These are phyloP conservation scores for Deladenus siricidicola DNA, from an alignment of 2,888 invertebrate genomes.

Conservation along the genomic window DNA sequence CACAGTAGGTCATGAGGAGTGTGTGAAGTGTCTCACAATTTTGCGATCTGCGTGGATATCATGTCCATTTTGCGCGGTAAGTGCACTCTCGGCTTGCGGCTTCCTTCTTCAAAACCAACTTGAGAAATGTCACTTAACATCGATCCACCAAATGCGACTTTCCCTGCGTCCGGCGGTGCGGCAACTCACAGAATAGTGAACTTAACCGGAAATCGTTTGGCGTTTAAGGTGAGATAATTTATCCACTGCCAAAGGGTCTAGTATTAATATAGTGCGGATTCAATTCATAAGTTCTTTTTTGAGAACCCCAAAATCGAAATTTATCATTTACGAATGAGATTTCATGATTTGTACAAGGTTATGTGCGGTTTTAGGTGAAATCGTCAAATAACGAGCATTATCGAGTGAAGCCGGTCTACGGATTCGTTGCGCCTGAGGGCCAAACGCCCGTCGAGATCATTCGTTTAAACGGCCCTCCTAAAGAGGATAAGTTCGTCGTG, in stretches of 20 bases:
- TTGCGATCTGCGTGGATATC: no score
- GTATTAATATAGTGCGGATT: background rate
- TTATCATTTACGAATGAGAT: background rate
- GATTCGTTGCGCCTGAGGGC: conserved; percentile 15
- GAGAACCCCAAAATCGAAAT: background rate
- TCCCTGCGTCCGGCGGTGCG: conserved; percentile 39
- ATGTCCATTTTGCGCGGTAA: no score
- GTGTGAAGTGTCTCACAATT: no score
- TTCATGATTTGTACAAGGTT: background rate
- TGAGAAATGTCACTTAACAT: conserved; percentile 12
- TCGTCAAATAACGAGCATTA: conserved; percentile 20
- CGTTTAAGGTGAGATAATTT: conserved; percentile 33
- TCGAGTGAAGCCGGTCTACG: conserved; percentile 20
- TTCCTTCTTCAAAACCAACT: no score
- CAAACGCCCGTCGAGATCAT: conserved; percentile 13
- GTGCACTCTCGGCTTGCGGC: no score
- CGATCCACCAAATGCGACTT: conserved; percentile 34
- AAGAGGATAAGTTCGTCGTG: conserved; percentile 30
- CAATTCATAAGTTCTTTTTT: background rate
- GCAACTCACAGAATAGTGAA: conserved; percentile 41
- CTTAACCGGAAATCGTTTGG: conserved; percentile 28
- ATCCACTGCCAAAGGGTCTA: background rate
- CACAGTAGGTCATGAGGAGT: no score
- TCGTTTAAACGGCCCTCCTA: conserved; percentile 22
- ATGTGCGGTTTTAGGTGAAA: conserved; percentile 9